These are phyloP conservation scores for Acrocephalus scirpaceus DNA, from an alignment of 2,797 vertebrate species.

Conservation along the genomic window DNA sequence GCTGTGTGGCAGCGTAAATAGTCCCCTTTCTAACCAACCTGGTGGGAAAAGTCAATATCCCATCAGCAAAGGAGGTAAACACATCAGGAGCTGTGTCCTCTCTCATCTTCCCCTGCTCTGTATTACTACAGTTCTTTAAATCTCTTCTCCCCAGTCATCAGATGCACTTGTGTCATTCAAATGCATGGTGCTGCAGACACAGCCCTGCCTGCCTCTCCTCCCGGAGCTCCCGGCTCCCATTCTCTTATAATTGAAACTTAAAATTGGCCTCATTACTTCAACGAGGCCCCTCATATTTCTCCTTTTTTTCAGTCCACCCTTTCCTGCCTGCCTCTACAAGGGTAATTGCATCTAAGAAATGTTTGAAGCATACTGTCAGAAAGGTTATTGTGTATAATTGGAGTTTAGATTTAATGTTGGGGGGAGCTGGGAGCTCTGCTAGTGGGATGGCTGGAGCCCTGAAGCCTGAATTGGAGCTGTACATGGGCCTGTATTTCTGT, in stretches of 20 bases:
- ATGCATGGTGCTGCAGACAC: conserved; percentile 56
- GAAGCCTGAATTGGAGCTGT: neutral
- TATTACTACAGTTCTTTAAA: conserved; percentile 75
- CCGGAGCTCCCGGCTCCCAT: conserved; percentile 34
- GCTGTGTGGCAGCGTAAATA: conserved; percentile 83
- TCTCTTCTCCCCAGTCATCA: conserved; percentile 76
- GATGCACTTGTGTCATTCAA: conserved; percentile 78
- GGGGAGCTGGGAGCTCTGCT: neutral
- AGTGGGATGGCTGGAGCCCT: conserved; percentile 31
- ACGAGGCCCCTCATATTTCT: conserved; percentile 28
- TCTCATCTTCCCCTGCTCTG: conserved; percentile 77
- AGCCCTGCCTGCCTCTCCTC: conserved; percentile 46
- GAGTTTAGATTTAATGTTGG: conserved; percentile 23
- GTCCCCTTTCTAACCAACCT: conserved; percentile 85
- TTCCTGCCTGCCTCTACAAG: conserved; percentile 34
- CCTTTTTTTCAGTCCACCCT: neutral
- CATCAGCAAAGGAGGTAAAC: conserved; percentile 85
- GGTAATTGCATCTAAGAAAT: conserved; percentile 51
- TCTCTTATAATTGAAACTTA: conserved; percentile 73
- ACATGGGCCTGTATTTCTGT: neutral
- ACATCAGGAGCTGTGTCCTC: conserved; percentile 82
- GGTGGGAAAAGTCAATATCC: conserved; percentile 88
- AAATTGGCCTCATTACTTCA: conserved; percentile 70
- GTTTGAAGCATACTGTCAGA: conserved; percentile 51
- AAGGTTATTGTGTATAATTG: conserved; percentile 28